These are phyloP conservation scores for Drosophila atripex DNA, from an alignment of 2,888 invertebrate genomes.

Conservation along the genomic window DNA sequence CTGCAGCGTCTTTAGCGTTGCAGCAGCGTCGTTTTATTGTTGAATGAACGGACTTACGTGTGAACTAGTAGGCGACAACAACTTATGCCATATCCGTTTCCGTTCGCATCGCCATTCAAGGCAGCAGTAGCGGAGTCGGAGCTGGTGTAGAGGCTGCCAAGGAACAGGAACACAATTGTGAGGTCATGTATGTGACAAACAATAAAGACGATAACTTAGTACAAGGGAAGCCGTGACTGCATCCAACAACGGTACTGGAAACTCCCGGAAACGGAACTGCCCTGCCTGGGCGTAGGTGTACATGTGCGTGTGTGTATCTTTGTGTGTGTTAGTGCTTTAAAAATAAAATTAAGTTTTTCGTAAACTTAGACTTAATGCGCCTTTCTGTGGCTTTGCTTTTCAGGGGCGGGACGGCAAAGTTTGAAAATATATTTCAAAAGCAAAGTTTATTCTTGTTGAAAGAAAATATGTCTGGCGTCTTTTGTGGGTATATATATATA, in stretches of 20 bases:
- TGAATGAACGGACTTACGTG: slow-evolving; percentile 71
- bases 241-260: slow-evolving; percentile 38
- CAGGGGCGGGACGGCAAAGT: slow-evolving; percentile 12
- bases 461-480: slow-evolving; percentile 59
- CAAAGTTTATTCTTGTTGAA: slow-evolving; percentile 61
- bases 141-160: slow-evolving; percentile 36
- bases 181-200: slow-evolving; percentile 77
- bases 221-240: slow-evolving; percentile 34
- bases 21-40: slow-evolving; percentile 66
- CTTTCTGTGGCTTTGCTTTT: slow-evolving; percentile 22
- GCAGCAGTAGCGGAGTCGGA: slow-evolving; percentile 1
- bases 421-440: slow-evolving; percentile 58
- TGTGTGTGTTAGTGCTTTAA: slow-evolving; percentile 49
- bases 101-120: slow-evolving; percentile 55
- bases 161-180: slow-evolving; percentile 70
- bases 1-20: slow-evolving; percentile 28
- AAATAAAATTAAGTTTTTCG: slow-evolving; percentile 65
- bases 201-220: slow-evolving; percentile 74
- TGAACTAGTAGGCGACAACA: slow-evolving; percentile 75
- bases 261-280: slow-evolving; percentile 56
- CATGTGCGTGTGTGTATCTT: background rate
- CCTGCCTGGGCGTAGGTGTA: slow-evolving; percentile 17
- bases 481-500: slow-evolving; percentile 13
- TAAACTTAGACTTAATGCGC: slow-evolving; percentile 46
- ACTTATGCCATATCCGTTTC: slow-evolving; percentile 81